phyloP scores from a whole-genome alignment of 2,113 vertebrate species.

The Caranx ignobilis region DNA sequence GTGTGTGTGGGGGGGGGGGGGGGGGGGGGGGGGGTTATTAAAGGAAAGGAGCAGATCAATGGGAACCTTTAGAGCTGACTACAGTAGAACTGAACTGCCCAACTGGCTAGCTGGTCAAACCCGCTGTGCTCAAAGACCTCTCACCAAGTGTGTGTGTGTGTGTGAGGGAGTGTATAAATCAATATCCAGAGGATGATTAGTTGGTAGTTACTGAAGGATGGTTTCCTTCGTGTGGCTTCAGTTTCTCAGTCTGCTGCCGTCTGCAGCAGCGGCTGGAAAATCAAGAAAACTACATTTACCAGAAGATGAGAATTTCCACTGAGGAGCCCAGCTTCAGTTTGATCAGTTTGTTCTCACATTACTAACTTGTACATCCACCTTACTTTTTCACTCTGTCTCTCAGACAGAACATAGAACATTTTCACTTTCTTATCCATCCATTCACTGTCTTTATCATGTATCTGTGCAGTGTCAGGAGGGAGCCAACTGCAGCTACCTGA shows the following conservation, averaged over 20 bases:
- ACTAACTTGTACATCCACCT: background rate
- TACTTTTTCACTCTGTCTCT: background rate
- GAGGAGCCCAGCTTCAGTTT: background rate
- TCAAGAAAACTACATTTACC: conserved; percentile 33
- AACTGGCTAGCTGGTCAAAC: conserved; percentile 71
- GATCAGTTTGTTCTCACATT: background rate
- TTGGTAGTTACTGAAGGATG: conserved; percentile 76
- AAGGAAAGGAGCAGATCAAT: conserved; percentile 75
- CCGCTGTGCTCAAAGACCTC: conserved; percentile 60
- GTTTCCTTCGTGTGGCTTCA: conserved; percentile 66
- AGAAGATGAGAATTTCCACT: background rate
- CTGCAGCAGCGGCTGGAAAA: conserved; percentile 44
- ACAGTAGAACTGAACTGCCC: conserved; percentile 74
- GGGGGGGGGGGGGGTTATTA: conserved; percentile 59
- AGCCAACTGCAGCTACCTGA: too few relatives aligned
- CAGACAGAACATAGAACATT: background rate
- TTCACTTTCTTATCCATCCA: background rate
- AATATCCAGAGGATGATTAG: conserved; percentile 76
- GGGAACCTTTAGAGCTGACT: conserved; percentile 79
- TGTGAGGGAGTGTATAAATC: conserved; percentile 49
- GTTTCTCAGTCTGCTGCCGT: conserved; percentile 63
- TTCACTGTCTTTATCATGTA: too few relatives aligned
- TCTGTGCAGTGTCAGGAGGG: too few relatives aligned
- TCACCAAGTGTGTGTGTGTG: conserved; percentile 26
- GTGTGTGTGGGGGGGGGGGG: conserved; percentile 2